Conservation (phyloP, 2,113 vertebrate species). For the Potamarius usumacintae region DNA sequence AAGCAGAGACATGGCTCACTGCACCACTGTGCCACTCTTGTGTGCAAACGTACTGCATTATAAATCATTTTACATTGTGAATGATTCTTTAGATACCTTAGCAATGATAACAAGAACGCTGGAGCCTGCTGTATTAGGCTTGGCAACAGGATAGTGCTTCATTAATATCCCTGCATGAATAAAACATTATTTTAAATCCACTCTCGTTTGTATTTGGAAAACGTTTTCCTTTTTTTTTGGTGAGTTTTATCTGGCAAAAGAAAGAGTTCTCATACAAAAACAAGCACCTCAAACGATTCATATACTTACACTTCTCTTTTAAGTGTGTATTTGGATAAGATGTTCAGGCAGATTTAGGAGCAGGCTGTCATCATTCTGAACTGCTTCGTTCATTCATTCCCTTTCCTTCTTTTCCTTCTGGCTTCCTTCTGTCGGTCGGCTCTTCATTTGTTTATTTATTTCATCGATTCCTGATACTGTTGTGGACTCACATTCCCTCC, state of each 20-base stretch:
- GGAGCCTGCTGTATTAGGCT: conserved; percentile 31
- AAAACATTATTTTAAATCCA: conserved; percentile 31
- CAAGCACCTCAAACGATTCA: conserved; percentile 6
- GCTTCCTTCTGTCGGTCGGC: not conserved
- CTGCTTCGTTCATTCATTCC: not conserved
- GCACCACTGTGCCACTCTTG: not conserved
- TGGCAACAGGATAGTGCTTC: conserved; percentile 21
- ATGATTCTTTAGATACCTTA: conserved; percentile 21
- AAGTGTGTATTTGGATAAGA: conserved; percentile 34
- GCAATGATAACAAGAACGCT: conserved; percentile 18
- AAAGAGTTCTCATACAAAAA: conserved; percentile 8
- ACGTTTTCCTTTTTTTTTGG: not conserved
- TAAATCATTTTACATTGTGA: conserved; percentile 17
- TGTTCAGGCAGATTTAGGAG: conserved; percentile 5
- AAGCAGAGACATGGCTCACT: not conserved
- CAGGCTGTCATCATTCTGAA: conserved; percentile 12
- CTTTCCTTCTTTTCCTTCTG: not conserved
- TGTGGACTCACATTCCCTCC: conserved; percentile 16
- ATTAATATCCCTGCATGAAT: conserved; percentile 36
- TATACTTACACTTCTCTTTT: conserved; percentile 15
- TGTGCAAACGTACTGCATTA: not conserved
- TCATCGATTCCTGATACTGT: conserved; percentile 25
- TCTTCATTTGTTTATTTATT: conserved; percentile 4
- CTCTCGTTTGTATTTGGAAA: conserved; percentile 17
- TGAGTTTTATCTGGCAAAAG: conserved; percentile 12